Percentiles rank a stretch among this genome's conserved stretches.
Conservation (phyloP, 2,113 vertebrate genomes). For the Misgurnus mizolepis region DNA sequence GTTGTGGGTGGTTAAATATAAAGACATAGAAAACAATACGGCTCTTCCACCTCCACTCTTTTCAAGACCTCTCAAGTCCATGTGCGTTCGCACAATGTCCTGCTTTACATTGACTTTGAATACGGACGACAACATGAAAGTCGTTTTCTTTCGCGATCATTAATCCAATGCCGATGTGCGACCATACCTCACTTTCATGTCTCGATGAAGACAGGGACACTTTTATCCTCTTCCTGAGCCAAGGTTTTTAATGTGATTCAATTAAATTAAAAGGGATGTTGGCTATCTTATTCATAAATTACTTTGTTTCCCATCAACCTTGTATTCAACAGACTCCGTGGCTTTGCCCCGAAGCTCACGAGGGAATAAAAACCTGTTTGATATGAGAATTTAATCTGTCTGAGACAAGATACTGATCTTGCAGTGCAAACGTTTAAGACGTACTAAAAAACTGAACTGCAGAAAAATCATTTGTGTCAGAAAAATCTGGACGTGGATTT, state of each 20-base stretch:
- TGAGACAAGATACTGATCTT: slow-evolving; percentile 30
- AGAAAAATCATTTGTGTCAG: neutral
- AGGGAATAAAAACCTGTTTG: slow-evolving; percentile 44
- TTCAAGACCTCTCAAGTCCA: slow-evolving; percentile 22
- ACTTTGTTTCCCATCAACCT: slow-evolving; percentile 64
- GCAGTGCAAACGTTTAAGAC: slow-evolving; percentile 52
- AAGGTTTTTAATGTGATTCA: slow-evolving; percentile 57
- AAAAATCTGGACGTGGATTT: neutral
- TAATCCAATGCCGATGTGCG: slow-evolving; percentile 54
- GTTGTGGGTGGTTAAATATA: slow-evolving; percentile 47
- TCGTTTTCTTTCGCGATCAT: slow-evolving; percentile 55
- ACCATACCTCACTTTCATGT: slow-evolving; percentile 62
- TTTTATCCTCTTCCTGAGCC: slow-evolving; percentile 26
- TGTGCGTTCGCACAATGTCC: slow-evolving; percentile 38
- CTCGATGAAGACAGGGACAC: slow-evolving; percentile 52
- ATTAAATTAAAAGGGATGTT: slow-evolving; percentile 74
- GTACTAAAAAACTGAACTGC: neutral
- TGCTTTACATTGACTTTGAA: slow-evolving; percentile 53
- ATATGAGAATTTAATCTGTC: slow-evolving; percentile 53
- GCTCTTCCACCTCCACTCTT: slow-evolving; percentile 41
- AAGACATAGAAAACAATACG: slow-evolving; percentile 51
- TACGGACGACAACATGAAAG: slow-evolving; percentile 51
- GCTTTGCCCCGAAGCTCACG: slow-evolving; percentile 45
- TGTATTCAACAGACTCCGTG: slow-evolving; percentile 56
- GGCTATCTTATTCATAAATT: slow-evolving; percentile 69